Evolutionary conservation across 2,797 vertebrate species (phyloP), one percentile per base, ranked within the genome.

Genomic region (Schizopygopsis pylzovi): DNA sequence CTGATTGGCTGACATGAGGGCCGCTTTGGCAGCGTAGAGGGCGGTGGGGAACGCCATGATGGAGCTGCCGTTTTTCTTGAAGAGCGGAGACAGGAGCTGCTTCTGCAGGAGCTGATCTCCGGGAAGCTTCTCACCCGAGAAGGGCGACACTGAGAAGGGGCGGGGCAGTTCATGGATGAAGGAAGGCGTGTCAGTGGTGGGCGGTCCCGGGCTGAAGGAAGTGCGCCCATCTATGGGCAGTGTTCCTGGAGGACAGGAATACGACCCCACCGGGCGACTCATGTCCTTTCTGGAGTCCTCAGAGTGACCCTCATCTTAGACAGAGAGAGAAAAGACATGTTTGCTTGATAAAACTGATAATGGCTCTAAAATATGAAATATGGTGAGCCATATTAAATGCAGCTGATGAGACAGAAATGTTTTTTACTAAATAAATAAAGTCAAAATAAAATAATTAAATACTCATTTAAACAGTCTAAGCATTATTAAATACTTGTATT

Each of bases 61-160:
- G 0, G 91, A 68, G 0, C 87, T 12, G 6, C 87, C 92, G 39
- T 99, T 97, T 61, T 96, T 98, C 91, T 98, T 98, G 90, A 96
- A 93, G 59, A 94, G 84, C 0, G 97, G 96, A 0, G 96, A 96
- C 0, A 96, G 94, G 73, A 97, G 92, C 63, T 96, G 93, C 90
- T 96, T 97, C 92, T 97, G 92, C 10, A 96, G 94, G 81, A 96
- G 87, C 1, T 94, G 85, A 63, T 98, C 97, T 54, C 92, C 96
- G 0, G 94, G 90, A 76, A 96, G 93, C 81, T 96, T 94, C 71
- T 98, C 97, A 0, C 86, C 90, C 0, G 95, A 95, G 91, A 97
- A 97, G 0, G 97, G 95, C 0, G 97, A 98, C 87, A 95, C 90
- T 0, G 97, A 96, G 91, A 97, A 98, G 82, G 96, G 95, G 79